Percentiles rank a stretch among this genome's conserved stretches.
Conservation (phyloP, 2,888 invertebrate species). For the Orthosia cruda region DNA sequence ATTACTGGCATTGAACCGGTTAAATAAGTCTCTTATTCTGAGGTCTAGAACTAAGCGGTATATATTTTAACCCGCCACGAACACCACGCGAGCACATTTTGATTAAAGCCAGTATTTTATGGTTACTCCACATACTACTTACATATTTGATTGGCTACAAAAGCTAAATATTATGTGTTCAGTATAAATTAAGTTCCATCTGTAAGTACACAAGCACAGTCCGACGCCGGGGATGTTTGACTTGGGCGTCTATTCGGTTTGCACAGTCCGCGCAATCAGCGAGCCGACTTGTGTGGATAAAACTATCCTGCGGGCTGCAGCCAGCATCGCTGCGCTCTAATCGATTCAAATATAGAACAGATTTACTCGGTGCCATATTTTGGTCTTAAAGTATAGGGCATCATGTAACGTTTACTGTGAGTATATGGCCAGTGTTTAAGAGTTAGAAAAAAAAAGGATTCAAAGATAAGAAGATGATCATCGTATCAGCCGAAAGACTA, state of each 20-base stretch:
- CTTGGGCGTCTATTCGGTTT: slow-evolving; percentile 80
- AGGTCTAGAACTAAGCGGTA: slow-evolving; percentile 11
- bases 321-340: slow-evolving; percentile 47
- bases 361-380: neutral
- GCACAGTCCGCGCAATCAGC: slow-evolving; percentile 83
- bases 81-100: slow-evolving; percentile 18
- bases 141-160: slow-evolving; percentile 61
- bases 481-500: neutral
- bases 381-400: neutral
- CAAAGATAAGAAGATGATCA: neutral
- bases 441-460: no score
- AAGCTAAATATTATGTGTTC: slow-evolving; percentile 54
- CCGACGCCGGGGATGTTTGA: slow-evolving; percentile 74
- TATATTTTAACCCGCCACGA: slow-evolving; percentile 28
- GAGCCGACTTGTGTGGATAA: slow-evolving; percentile 62
- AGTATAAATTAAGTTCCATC: slow-evolving; percentile 70
- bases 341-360: slow-evolving; percentile 35
- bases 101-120: slow-evolving; percentile 43
- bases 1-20: no score
- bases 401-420: neutral
- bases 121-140: slow-evolving; percentile 32
- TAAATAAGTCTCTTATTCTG: neutral
- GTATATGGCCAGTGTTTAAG: neutral
- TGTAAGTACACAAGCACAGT: slow-evolving; percentile 66
- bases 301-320: slow-evolving; percentile 62